Conservation (phyloP, 1,140 invertebrate species). For the Ceratina australensis region DNA sequence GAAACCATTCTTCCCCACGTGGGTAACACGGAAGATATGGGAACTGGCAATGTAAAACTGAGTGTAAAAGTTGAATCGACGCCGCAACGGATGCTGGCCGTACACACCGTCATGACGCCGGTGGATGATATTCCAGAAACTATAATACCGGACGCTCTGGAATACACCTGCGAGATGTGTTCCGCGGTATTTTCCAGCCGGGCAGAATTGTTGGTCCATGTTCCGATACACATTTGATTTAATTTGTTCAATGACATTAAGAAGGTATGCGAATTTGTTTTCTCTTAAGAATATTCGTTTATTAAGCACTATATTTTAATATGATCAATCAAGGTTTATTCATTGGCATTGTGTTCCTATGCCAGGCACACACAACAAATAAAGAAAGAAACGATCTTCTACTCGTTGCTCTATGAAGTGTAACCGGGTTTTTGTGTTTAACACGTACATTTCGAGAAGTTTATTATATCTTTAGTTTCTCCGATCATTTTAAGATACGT, state of each 20-base stretch:
- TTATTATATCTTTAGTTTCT: constrained; percentile 45
- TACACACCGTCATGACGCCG: constrained; percentile 69
- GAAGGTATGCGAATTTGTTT: constrained; percentile 63
- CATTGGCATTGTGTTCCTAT: constrained; percentile 35
- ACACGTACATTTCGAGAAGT: constrained; percentile 41
- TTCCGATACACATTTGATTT: constrained; percentile 89
- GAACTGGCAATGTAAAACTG: constrained; percentile 66
- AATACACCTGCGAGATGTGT: constrained; percentile 89
- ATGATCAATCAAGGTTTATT: constrained; percentile 45
- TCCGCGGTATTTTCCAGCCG: constrained; percentile 86
- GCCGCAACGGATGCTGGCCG: constrained; percentile 61
- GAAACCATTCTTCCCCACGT: constrained; percentile 71
- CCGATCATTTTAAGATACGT: constrained; percentile 20
- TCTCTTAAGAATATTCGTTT: constrained; percentile 61
- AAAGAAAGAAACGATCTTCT: neutral
- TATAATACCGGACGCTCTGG: constrained; percentile 79
- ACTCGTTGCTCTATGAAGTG: constrained; percentile 45
- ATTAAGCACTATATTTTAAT: constrained; percentile 50
- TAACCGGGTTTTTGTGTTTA: constrained; percentile 45
- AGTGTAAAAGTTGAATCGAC: constrained; percentile 72
- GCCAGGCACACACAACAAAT: constrained; percentile 35
- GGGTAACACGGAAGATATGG: constrained; percentile 62
- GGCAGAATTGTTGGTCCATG: constrained; percentile 86
- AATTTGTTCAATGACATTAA: constrained; percentile 54
- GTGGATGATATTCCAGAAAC: constrained; percentile 76